Conservation (phyloP, 2,113 vertebrate genomes). For the Sinocyclocheilus anophthalmus region DNA sequence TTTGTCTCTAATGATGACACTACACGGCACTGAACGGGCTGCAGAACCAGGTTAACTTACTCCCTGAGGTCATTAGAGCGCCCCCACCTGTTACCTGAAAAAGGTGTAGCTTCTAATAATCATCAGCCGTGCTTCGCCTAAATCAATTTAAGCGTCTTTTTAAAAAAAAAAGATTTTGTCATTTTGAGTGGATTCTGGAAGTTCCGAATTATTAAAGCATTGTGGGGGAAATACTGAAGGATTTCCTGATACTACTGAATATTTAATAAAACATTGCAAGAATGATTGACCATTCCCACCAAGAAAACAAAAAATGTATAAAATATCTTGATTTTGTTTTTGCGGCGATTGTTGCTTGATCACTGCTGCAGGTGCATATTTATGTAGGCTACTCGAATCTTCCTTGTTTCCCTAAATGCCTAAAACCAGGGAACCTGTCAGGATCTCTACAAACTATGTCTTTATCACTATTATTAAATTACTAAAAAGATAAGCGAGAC, state of each 20-base stretch:
- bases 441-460: neutral
- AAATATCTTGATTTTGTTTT: neutral
- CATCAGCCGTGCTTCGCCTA: neutral
- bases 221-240: neutral
- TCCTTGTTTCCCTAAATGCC: neutral
- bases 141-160: neutral
- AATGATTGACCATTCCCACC: neutral
- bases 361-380: neutral
- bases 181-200: neutral
- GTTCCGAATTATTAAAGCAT: neutral
- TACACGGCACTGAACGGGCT: neutral
- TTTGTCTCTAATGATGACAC: neutral
- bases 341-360: neutral
- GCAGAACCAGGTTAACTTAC: slow-evolving; percentile 1
- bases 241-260: neutral
- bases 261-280: neutral
- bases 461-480: neutral
- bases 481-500: neutral
- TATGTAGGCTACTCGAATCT: neutral
- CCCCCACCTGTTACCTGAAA: slow-evolving; percentile 68
- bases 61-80: slow-evolving; percentile 61
- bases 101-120: slow-evolving; percentile 19
- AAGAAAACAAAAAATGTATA: neutral
- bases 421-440: neutral
- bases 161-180: neutral